Evolutionary conservation across 2,888 invertebrate genomes (phyloP).

Genomic region (Alviniconcha strummeri): DNA sequence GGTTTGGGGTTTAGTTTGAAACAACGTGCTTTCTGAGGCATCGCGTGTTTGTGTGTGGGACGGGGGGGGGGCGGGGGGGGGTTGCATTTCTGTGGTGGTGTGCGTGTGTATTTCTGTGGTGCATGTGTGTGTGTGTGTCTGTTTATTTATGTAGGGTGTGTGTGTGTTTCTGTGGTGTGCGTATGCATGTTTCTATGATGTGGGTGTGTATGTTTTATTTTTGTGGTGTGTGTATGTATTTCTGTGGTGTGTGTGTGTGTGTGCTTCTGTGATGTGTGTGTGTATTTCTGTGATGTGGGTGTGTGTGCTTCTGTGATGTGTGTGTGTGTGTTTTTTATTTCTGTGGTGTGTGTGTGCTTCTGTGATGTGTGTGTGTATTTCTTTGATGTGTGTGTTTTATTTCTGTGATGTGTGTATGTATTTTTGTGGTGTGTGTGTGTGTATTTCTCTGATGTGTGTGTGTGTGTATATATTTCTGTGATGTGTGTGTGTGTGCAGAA

Average conservation of each 20-base stretch:
- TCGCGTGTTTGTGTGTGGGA: too few relatives aligned
- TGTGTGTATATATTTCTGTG: too few relatives aligned
- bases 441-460: too few relatives aligned
- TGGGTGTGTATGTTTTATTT: too few relatives aligned
- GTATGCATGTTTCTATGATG: too few relatives aligned
- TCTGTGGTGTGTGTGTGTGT: neutral
- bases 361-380: neutral
- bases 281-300: neutral
- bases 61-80: too few relatives aligned
- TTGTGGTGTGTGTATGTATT: too few relatives aligned
- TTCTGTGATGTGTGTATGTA: too few relatives aligned
- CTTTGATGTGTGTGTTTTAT: too few relatives aligned
- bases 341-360: constrained; percentile 3
- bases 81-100: too few relatives aligned
- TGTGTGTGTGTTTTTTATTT: neutral
- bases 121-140: neutral
- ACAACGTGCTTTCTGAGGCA: neutral
- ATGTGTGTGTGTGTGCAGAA: constrained; percentile 4
- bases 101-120: too few relatives aligned
- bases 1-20: neutral
- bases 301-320: neutral
- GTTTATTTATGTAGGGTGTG: neutral
- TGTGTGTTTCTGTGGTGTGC: neutral
- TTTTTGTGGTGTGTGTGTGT: too few relatives aligned
- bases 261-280: neutral